These are phyloP conservation scores for Mythimna ferrago DNA, from an alignment of 2,888 invertebrate genomes.

Conservation along the genomic window DNA sequence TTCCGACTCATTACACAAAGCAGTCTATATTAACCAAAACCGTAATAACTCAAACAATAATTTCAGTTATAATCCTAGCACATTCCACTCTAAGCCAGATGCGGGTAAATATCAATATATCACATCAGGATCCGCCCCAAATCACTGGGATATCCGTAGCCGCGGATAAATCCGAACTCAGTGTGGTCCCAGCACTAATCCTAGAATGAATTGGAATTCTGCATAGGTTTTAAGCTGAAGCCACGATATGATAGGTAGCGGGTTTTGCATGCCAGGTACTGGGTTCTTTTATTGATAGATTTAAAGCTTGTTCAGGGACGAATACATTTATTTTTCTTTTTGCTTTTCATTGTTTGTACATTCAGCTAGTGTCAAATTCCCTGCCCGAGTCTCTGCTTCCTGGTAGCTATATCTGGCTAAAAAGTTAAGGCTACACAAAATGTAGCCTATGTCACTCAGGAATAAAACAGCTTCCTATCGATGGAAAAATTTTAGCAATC, in stretches of 20 bases:
- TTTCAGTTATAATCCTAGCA: constrained; percentile 22
- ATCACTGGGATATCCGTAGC: constrained; percentile 27
- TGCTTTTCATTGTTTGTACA: too few species aligned
- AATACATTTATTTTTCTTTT: too few species aligned
- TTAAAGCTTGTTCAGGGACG: background rate
- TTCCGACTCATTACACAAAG: too few species aligned
- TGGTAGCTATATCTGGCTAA: too few species aligned
- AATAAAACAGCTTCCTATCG: too few species aligned
- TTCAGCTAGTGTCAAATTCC: too few species aligned
- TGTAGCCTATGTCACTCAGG: too few species aligned
- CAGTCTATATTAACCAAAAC: background rate
- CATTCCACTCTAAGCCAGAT: constrained; percentile 17
- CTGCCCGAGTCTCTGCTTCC: too few species aligned
- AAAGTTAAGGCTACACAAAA: too few species aligned
- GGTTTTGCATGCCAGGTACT: background rate
- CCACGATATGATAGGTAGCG: constrained; percentile 27
- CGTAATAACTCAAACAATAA: constrained; percentile 5
- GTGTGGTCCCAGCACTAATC: constrained; percentile 53
- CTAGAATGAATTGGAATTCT: constrained; percentile 54
- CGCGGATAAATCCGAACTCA: constrained; percentile 34
- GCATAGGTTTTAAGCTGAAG: constrained; percentile 49
- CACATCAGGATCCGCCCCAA: constrained; percentile 33
- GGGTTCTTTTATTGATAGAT: background rate
- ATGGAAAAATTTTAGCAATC: too few species aligned
- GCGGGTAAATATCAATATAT: constrained; percentile 48